Percentiles rank a stretch among this genome's conserved stretches.
phyloP scores from a whole-genome alignment of 2,888 invertebrate genomes.

The Drosophila atroscutellata region DNA sequence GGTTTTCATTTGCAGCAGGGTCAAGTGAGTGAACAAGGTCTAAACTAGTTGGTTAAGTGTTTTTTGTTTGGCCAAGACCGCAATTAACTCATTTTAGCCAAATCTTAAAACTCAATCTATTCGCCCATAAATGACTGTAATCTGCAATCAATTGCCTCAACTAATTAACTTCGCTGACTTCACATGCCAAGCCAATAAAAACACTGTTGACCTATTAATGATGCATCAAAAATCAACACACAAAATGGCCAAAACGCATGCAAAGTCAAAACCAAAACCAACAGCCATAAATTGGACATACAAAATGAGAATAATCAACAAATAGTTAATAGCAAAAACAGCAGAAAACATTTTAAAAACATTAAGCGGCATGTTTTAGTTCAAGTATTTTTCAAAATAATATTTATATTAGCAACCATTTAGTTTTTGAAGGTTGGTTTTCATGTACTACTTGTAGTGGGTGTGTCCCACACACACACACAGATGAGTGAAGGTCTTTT shows the following conservation, averaged over 20 bases:
- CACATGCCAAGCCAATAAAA: constrained; percentile 18
- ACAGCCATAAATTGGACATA: constrained; percentile 17
- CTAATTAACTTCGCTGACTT: constrained; percentile 27
- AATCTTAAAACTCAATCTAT: constrained; percentile 33
- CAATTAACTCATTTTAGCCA: constrained; percentile 37
- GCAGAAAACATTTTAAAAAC: constrained; percentile 29
- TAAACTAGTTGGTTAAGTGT: constrained; percentile 14
- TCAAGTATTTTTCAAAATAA: constrained; percentile 30
- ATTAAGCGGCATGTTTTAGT: constrained; percentile 27
- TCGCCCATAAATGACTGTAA: constrained; percentile 26
- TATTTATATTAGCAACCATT: constrained; percentile 40
- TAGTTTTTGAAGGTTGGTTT: constrained; percentile 61
- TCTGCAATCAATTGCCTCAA: constrained; percentile 27
- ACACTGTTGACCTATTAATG: constrained; percentile 41
- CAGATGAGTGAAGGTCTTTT: constrained; percentile 33
- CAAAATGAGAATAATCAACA: constrained; percentile 46
- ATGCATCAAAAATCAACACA: constrained; percentile 29
- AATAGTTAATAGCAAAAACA: constrained; percentile 55
- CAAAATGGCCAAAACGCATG: constrained; percentile 16
- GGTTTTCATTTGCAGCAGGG: constrained; percentile 32
- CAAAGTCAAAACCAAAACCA: constrained; percentile 9
- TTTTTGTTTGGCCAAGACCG: constrained; percentile 3
- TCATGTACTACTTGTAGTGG: constrained; percentile 25
- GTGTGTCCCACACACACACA: constrained; percentile 34
- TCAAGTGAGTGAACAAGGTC: constrained; percentile 8